Evolutionary conservation across 2,888 invertebrate genomes (phyloP).

Genomic region (Lithophane leautieri): DNA sequence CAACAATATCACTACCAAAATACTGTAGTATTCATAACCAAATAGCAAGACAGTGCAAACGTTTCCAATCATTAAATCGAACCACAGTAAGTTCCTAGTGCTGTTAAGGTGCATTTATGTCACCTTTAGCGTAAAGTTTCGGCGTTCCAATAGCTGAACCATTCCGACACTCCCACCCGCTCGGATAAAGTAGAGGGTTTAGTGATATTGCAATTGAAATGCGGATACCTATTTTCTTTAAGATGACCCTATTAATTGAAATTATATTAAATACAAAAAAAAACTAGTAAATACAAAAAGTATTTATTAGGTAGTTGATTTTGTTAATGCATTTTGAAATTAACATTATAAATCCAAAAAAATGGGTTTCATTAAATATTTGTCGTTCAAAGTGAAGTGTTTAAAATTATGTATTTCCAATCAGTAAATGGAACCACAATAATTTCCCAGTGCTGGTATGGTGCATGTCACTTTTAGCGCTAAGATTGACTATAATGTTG

Average conservation of each 20-base stretch:
- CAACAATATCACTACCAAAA: not conserved
- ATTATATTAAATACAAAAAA: no score
- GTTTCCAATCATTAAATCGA: conserved; percentile 66
- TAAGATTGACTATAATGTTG: not conserved
- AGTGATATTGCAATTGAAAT: conserved; percentile 24
- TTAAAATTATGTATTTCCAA: no score
- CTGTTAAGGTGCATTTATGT: conserved; percentile 72
- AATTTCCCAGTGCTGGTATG: no score
- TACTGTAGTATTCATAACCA: conserved; percentile 28
- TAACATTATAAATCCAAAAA: no score
- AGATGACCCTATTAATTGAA: no score
- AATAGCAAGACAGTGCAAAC: conserved; percentile 15
- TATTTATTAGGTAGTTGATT: not conserved
- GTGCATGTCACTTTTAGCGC: no score
- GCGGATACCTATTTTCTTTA: no score
- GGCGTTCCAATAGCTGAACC: conserved; percentile 55
- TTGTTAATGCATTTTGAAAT: not conserved
- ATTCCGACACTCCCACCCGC: conserved; percentile 15
- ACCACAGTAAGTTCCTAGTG: conserved; percentile 67
- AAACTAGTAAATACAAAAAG: no score
- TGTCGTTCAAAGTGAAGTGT: no score
- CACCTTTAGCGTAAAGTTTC: conserved; percentile 73
- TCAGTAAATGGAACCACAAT: no score
- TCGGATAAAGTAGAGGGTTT: conserved; percentile 37
- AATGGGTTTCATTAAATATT: not conserved